These are phyloP conservation scores for Cynopterus sphinx DNA, from an alignment of 2,797 vertebrate genomes.

Conservation along the genomic window DNA sequence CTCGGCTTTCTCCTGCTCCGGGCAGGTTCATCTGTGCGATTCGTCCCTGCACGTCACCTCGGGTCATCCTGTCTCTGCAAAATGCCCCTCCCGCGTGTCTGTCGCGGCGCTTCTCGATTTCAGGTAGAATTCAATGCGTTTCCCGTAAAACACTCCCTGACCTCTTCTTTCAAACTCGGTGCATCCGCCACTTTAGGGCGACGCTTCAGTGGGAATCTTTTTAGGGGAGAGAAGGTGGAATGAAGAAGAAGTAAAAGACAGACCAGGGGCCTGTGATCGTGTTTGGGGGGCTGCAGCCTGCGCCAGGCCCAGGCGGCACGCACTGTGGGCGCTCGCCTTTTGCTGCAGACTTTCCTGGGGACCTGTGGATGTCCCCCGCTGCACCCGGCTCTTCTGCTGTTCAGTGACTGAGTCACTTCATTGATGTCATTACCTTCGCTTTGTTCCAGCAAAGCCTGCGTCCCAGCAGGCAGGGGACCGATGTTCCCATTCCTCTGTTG, in stretches of 20 bases:
- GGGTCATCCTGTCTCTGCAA: not conserved
- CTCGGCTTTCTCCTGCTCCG: not conserved
- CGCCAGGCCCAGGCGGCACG: not conserved
- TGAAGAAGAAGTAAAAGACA: not conserved
- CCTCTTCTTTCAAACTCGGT: not conserved
- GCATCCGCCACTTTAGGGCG: not conserved
- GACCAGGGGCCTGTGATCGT: rapidly evolving
- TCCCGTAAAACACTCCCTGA: too few species aligned
- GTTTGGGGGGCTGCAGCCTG: too few species aligned
- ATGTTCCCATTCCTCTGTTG: not conserved
- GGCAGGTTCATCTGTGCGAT: not conserved
- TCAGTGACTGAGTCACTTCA: not conserved
- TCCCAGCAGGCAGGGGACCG: not conserved
- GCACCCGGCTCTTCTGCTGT: not conserved
- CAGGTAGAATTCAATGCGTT: not conserved
- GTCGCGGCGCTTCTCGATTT: not conserved
- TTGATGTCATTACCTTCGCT: not conserved
- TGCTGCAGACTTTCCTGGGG: rapidly evolving
- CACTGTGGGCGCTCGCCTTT: rapidly evolving
- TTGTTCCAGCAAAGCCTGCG: not conserved
- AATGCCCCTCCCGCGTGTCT: not conserved
- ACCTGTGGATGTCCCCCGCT: too few species aligned
- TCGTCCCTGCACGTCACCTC: not conserved
- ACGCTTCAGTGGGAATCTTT: not conserved
- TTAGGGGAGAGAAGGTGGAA: not conserved